Evolutionary conservation across 2,113 vertebrate species (phyloP).

Genomic region (Pogonocichla stellata): DNA sequence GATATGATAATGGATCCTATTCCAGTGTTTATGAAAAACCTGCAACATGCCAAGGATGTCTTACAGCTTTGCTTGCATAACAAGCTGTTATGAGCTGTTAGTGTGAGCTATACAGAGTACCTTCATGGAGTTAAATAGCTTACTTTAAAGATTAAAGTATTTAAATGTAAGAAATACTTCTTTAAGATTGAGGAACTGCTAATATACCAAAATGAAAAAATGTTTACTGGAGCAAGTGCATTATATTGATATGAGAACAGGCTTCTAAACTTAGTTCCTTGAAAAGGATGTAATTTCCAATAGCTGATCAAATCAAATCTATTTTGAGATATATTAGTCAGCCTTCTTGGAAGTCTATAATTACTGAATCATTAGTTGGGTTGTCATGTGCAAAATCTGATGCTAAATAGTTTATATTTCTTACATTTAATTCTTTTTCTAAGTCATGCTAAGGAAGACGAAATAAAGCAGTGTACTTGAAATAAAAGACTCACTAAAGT

Average conservation of each 20-base stretch:
- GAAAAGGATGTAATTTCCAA: constrained; percentile 17
- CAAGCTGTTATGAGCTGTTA: neutral
- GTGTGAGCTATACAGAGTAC: neutral
- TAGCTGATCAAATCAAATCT: constrained; percentile 47
- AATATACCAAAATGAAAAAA: neutral
- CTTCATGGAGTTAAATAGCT: neutral
- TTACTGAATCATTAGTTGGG: constrained; percentile 34
- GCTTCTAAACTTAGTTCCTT: neutral
- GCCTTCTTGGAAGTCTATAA: constrained; percentile 12
- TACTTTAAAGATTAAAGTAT: neutral
- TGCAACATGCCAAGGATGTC: neutral
- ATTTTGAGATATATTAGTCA: constrained; percentile 43
- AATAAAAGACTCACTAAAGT: neutral
- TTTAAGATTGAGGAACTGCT: neutral
- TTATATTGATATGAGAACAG: neutral
- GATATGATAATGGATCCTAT: neutral
- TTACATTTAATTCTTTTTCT: neutral
- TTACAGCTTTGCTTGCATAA: neutral
- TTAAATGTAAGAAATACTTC: neutral
- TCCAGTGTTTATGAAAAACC: neutral
- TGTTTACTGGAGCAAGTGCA: neutral
- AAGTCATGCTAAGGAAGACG: neutral
- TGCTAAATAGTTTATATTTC: neutral
- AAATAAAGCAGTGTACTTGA: neutral
- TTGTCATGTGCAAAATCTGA: constrained; percentile 8